phyloP scores from a whole-genome alignment of 2,113 vertebrate genomes.

The Varanus salvator region DNA sequence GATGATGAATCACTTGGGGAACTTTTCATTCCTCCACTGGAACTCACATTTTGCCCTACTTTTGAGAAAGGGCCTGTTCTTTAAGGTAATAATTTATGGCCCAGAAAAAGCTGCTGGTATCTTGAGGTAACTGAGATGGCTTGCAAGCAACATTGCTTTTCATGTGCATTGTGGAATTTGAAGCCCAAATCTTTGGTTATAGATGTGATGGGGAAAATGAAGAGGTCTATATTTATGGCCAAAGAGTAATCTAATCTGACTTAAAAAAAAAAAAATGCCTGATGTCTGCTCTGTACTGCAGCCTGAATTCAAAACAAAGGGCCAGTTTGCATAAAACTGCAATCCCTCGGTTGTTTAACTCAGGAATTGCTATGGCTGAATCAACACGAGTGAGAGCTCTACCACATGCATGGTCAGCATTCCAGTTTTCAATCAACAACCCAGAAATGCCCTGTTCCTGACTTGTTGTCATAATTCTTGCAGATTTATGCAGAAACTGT shows the following conservation, averaged over 20 bases:
- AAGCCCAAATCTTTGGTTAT: neutral
- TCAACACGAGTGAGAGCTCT: too few relatives aligned
- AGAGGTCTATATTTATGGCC: neutral
- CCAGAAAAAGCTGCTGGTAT: neutral
- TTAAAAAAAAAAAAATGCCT: neutral
- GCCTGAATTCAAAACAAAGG: neutral
- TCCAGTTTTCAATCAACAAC: too few relatives aligned
- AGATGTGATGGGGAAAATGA: neutral
- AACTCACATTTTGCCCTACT: neutral
- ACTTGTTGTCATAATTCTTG: too few relatives aligned
- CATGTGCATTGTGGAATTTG: neutral
- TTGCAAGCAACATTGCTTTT: neutral
- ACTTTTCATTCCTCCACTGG: neutral
- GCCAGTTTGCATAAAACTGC: too few relatives aligned
- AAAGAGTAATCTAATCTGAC: neutral
- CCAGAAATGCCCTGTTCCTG: too few relatives aligned
- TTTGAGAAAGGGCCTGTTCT: neutral
- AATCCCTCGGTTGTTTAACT: too few relatives aligned
- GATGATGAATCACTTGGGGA: conserved; percentile 40
- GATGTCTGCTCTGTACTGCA: neutral
- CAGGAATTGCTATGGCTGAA: too few relatives aligned
- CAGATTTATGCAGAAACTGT: too few relatives aligned
- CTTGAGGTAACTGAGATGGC: neutral
- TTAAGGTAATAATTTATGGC: conserved; percentile 1
- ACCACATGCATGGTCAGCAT: too few relatives aligned